These are phyloP conservation scores for Oligia latruncula DNA, from an alignment of 2,888 invertebrate species.

Conservation along the genomic window DNA sequence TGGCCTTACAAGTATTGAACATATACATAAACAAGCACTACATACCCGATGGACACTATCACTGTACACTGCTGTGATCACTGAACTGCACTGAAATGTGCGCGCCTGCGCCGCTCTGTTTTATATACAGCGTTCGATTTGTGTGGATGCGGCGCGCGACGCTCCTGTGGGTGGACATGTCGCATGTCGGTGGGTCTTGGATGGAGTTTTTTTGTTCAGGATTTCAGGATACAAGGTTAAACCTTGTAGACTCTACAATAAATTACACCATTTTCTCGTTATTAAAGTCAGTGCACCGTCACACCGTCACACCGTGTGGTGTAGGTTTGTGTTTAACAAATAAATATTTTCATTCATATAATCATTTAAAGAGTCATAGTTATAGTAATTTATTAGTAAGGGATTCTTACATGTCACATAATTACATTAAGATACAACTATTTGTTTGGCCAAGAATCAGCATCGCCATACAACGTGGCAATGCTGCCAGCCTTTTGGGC, in stretches of 20 bases:
- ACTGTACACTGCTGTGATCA: slow-evolving; percentile 52
- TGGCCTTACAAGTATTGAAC: neutral
- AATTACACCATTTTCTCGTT: neutral
- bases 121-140: slow-evolving; percentile 54
- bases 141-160: slow-evolving; percentile 58
- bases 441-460: too few relatives aligned
- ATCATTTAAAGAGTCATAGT: neutral
- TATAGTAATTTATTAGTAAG: neutral
- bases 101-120: slow-evolving; percentile 48
- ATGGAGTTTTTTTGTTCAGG: neutral
- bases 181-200: neutral
- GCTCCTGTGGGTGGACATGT: neutral
- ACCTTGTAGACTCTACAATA: neutral
- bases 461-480: too few relatives aligned
- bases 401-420: neutral
- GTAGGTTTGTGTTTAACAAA: too few relatives aligned
- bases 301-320: too few relatives aligned
- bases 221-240: neutral
- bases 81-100: slow-evolving; percentile 63
- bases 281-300: neutral
- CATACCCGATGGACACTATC: slow-evolving; percentile 51
- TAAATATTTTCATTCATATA: too few relatives aligned
- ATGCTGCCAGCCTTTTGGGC: too few relatives aligned
- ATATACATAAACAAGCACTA: slow-evolving; percentile 12
- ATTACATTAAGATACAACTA: neutral